A percentile compares a stretch with the other conserved stretches of the same genome.
These are phyloP conservation scores for Cantharis flavilabris DNA, from an alignment of 2,888 invertebrate species.

Conservation along the genomic window DNA sequence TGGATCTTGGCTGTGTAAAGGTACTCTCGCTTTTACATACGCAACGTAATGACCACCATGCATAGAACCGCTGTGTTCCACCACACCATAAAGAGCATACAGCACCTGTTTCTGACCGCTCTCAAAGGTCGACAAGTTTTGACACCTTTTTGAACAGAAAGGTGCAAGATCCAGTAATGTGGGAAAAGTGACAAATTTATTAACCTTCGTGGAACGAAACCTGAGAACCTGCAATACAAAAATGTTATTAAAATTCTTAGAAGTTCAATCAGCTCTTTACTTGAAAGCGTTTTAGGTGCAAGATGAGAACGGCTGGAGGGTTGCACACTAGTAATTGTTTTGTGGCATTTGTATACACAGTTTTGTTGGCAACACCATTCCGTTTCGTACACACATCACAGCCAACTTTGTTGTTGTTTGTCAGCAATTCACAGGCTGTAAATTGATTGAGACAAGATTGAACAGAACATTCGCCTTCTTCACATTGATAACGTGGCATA, in stretches of 20 bases:
- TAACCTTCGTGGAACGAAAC: constrained; percentile 77
- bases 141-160: constrained; percentile 74
- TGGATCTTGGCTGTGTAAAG: constrained; percentile 65
- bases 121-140: constrained; percentile 61
- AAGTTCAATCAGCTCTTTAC: constrained; percentile 52
- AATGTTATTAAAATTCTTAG: background rate
- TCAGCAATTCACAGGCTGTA: constrained; percentile 87
- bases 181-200: constrained; percentile 86
- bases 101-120: constrained; percentile 59
- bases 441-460: constrained; percentile 92
- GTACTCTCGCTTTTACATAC: constrained; percentile 85
- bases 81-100: constrained; percentile 93
- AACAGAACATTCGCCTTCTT: constrained; percentile 81
- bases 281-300: constrained; percentile 96
- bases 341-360: constrained; percentile 79
- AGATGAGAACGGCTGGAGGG: constrained; percentile 91
- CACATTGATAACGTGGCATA: constrained; percentile 71
- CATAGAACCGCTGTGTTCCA: constrained; percentile 91
- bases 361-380: constrained; percentile 71
- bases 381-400: constrained; percentile 87
- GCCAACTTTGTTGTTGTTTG: constrained; percentile 89
- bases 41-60: constrained; percentile 93
- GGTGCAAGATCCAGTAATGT: constrained; percentile 85
- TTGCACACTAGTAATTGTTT: constrained; percentile 86
- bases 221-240: constrained; percentile 40